A percentile compares a stretch with the other conserved stretches of the same genome.
Evolutionary conservation across 2,888 invertebrate genomes (phyloP).

Genomic region (Anoncus sp.): DNA sequence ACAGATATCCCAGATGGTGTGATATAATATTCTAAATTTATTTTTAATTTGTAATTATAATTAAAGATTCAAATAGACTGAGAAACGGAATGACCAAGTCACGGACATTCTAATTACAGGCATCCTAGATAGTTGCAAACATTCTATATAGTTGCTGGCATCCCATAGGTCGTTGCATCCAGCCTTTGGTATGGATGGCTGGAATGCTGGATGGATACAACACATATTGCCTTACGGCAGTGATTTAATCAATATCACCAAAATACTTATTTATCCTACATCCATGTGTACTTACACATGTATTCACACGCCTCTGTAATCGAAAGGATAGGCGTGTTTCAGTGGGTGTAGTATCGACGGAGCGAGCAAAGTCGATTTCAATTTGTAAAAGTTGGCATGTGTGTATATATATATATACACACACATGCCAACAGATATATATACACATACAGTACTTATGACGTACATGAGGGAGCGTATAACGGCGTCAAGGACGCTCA

Average conservation of each 20-base stretch:
- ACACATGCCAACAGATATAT: too few species aligned
- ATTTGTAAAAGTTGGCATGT: constrained; percentile 63
- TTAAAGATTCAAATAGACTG: too few species aligned
- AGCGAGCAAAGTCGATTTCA: constrained; percentile 67
- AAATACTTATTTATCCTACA: constrained; percentile 22
- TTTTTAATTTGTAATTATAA: too few species aligned
- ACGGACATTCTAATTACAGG: too few species aligned
- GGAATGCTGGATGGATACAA: constrained; percentile 17
- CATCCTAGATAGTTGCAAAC: not conserved
- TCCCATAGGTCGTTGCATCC: constrained; percentile 2
- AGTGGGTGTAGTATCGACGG: constrained; percentile 65
- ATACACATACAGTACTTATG: constrained; percentile 18
- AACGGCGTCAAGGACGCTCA: constrained; percentile 80
- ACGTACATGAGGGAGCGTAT: constrained; percentile 73
- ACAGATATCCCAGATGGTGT: too few species aligned
- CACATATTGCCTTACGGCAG: constrained; percentile 10
- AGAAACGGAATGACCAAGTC: too few species aligned
- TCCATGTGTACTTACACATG: not conserved
- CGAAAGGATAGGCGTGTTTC: constrained; percentile 69
- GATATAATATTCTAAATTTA: too few species aligned
- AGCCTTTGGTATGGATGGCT: constrained; percentile 17
- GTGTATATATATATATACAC: constrained; percentile 15
- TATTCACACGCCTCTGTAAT: constrained; percentile 23
- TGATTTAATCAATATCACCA: constrained; percentile 39
- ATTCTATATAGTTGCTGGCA: not conserved